phyloP scores from a whole-genome alignment of 92 coral and sea anemone genomes.

The Heteractis magnifica region DNA sequence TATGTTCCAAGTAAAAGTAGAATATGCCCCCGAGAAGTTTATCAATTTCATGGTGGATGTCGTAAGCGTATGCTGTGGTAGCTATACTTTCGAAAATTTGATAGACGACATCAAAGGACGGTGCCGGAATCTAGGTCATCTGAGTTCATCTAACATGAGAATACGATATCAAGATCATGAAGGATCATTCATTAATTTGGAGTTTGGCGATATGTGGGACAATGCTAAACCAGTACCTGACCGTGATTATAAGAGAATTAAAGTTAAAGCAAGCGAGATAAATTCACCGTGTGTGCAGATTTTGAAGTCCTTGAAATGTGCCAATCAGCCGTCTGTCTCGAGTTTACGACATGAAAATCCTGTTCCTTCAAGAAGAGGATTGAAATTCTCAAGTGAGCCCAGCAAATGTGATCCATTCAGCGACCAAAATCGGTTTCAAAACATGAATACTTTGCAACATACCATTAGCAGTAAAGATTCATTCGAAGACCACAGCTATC shows the following conservation, averaged over 20 bases:
- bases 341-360: slow-evolving; percentile 18
- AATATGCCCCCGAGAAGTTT: slow-evolving; percentile 37
- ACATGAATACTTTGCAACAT: neutral
- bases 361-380: slow-evolving; percentile 17
- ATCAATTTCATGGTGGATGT: slow-evolving; percentile 43
- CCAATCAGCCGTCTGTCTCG: slow-evolving; percentile 6
- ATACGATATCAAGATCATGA: slow-evolving; percentile 49
- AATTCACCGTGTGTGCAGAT: slow-evolving; percentile 15
- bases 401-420: neutral
- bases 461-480: neutral
- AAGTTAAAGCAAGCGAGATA: slow-evolving; percentile 46
- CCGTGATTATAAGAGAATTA: slow-evolving; percentile 43
- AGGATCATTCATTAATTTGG: slow-evolving; percentile 31
- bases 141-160: slow-evolving; percentile 23
- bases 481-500: slow-evolving; percentile 1
- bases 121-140: slow-evolving; percentile 34
- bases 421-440: neutral
- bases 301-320: neutral
- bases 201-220: slow-evolving; percentile 47
- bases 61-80: slow-evolving; percentile 20
- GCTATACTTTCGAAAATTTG: slow-evolving; percentile 28
- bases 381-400: neutral
- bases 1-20: slow-evolving; percentile 53
- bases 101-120: slow-evolving; percentile 30
- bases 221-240: slow-evolving; percentile 33